Conservation (phyloP, 1,140 invertebrate species). For the Formica selysi region DNA sequence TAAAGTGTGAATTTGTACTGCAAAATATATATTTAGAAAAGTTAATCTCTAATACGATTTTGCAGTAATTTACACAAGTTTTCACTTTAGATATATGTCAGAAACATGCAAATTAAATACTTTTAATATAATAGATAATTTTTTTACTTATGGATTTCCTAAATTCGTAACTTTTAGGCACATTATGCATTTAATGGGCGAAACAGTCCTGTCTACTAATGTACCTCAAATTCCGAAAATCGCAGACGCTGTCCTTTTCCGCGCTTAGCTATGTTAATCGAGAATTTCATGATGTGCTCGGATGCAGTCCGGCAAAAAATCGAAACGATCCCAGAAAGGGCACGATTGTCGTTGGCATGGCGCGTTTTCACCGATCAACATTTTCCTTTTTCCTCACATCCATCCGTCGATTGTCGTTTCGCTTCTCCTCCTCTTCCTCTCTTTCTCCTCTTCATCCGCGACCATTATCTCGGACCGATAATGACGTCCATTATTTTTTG, state of each 20-base stretch:
- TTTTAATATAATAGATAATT: not conserved
- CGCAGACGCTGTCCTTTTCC: not conserved
- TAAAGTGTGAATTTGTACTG: not conserved
- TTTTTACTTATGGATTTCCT: not conserved
- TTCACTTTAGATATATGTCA: not conserved
- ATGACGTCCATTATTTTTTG: slow-evolving; percentile 80
- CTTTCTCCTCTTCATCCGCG: slow-evolving; percentile 28
- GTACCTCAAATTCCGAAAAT: slow-evolving; percentile 12
- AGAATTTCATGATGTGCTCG: slow-evolving; percentile 30
- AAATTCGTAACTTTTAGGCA: not conserved
- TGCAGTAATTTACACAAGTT: not conserved
- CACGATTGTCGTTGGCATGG: slow-evolving; percentile 46
- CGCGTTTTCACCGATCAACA: slow-evolving; percentile 50
- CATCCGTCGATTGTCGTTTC: slow-evolving; percentile 56
- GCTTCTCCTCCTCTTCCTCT: not conserved
- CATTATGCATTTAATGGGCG: not conserved
- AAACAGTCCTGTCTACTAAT: not conserved
- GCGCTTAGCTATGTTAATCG: slow-evolving; percentile 7
- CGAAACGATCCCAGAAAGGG: slow-evolving; percentile 22
- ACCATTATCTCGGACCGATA: slow-evolving; percentile 76
- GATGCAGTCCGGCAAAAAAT: slow-evolving; percentile 43
- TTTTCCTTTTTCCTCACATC: slow-evolving; percentile 56
- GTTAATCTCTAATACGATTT: not conserved
- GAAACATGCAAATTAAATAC: not conserved
- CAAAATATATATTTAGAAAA: not conserved